A percentile compares a stretch with the other conserved stretches of the same genome.
Conservation (phyloP, 2,888 invertebrate genomes). For the Eueremaeus valkanovi region DNA sequence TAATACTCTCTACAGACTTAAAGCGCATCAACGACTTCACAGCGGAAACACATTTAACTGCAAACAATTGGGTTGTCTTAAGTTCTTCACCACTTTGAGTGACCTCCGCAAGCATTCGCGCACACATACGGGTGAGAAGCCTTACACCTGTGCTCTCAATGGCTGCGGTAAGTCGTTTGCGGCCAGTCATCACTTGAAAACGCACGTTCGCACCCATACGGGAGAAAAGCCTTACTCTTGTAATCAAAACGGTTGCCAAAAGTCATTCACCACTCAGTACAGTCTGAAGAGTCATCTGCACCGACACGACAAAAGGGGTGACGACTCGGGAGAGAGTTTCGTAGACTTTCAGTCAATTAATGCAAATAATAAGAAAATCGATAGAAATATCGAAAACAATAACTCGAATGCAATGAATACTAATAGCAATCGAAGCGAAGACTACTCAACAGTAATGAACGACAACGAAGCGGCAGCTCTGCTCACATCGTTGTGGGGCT, state of each 20-base stretch:
- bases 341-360: background rate
- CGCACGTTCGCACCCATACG: constrained; percentile 58
- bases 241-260: constrained; percentile 62
- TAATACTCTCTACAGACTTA: constrained; percentile 83
- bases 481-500: constrained; percentile 32
- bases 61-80: constrained; percentile 71
- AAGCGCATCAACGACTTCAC: constrained; percentile 86
- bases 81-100: constrained; percentile 88
- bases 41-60: constrained; percentile 94
- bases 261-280: constrained; percentile 78
- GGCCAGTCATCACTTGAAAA: constrained; percentile 89
- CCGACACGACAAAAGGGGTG: constrained; percentile 58
- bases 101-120: constrained; percentile 89
- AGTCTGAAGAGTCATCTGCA: constrained; percentile 73
- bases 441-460: constrained; percentile 20
- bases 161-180: constrained; percentile 90
- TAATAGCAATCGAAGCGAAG: no score
- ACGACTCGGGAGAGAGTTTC: background rate
- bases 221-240: constrained; percentile 65
- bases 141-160: constrained; percentile 52
- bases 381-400: background rate
- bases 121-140: constrained; percentile 70
- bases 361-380: background rate
- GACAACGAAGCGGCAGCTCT: constrained; percentile 33
- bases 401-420: constrained; percentile 4